A percentile compares a stretch with the other conserved stretches of the same genome.
phyloP scores from a whole-genome alignment of 1,140 invertebrate species.

The Brachionus manjavacas region DNA sequence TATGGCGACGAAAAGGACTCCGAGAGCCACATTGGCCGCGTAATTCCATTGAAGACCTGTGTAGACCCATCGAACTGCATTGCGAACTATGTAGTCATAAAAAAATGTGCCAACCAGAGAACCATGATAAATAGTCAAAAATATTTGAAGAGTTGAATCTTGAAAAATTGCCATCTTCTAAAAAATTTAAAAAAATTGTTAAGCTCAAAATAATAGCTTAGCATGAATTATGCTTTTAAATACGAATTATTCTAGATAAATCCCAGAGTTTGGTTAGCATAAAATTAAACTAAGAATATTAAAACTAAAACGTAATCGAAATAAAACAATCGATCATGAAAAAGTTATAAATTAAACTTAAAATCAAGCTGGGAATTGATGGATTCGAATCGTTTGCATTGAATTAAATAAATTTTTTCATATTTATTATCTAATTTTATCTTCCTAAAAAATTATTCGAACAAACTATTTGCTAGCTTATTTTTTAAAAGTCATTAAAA shows the following conservation, averaged over 20 bases:
- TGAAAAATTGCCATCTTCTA: not conserved
- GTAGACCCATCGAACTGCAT: constrained; percentile 34
- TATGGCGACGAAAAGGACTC: not conserved
- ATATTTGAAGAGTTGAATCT: constrained; percentile 31
- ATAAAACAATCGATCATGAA: not conserved
- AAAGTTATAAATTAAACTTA: not conserved
- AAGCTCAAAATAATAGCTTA: not conserved
- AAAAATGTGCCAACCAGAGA: constrained; percentile 28
- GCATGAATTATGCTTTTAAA: not conserved
- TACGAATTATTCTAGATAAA: not conserved
- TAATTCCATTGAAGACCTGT: constrained; percentile 10
- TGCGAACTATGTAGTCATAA: constrained; percentile 32
- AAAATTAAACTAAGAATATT: not conserved
- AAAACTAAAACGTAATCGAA: not conserved
- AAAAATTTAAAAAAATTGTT: not conserved
- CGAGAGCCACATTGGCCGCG: not conserved
- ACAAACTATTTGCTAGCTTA: not conserved
- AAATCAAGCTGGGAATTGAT: not conserved
- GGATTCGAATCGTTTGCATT: not conserved
- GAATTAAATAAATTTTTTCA: not conserved
- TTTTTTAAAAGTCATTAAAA: not conserved
- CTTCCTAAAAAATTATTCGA: not conserved
- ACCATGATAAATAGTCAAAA: constrained; percentile 30
- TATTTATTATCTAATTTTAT: not conserved
- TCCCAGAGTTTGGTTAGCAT: not conserved